Evolutionary conservation across 2,113 vertebrate genomes (phyloP), one percentile per base, ranked within the genome.

Genomic region (Equus quagga): DNA sequence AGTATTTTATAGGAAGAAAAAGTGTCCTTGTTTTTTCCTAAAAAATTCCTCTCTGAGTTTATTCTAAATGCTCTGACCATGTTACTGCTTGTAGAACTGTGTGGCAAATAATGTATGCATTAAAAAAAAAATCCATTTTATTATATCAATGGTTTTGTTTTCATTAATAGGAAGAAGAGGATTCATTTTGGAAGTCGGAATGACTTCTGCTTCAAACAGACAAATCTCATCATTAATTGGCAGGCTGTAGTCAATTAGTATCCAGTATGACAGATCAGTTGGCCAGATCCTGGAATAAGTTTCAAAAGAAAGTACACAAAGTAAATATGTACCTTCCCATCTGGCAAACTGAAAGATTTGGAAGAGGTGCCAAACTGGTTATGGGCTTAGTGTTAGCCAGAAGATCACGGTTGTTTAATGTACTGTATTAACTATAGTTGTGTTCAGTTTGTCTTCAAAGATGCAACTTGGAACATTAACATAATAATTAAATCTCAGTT

Each of bases 391-490:
- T 49, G n/a, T 87, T 46, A 56, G 81, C 76, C 64, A 89, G 69
- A 51, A 65, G 73, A 56, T 79, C 19, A 46, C 26, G 64, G 70
- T n/a, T 80, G 31, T 62, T 90, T 75, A 83, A 33, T 78, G 21
- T 19, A 41, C 54, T 9, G 3, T 28, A 12, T 73, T 87, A 90
- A 72, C 73, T 18, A 44, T 5, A 49, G 54, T 75, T 78, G 26
- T 67, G 49, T 72, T 97, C 67, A 19, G 75, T 88, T 60, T 92
- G 41, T 89, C 93, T 97, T 97, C 95, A 94, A 92, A 96, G 67
- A 60, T 86, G 28, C 60, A 86, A 72, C 69, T 69, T 90, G 88
- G 44, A 91, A 75, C 54, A 79, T 80, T 80, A 51, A 58, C 67
- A 33, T n/a, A 49, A 83, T 78, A 94, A 94, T 96, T 83, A 89